These are phyloP conservation scores for Protonibea diacanthus DNA, from an alignment of 2,797 vertebrate genomes.

Conservation along the genomic window DNA sequence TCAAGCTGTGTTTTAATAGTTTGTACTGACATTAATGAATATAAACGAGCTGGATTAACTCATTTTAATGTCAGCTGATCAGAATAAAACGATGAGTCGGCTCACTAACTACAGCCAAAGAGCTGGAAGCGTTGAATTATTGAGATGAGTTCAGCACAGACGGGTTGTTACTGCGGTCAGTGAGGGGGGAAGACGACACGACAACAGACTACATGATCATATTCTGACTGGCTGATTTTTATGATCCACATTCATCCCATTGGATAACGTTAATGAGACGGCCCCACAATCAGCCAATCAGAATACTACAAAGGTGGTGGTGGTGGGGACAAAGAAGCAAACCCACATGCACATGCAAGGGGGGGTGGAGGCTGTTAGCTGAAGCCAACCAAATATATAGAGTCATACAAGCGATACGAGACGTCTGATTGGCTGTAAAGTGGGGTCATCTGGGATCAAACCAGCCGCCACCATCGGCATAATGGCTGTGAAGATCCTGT, in stretches of 20 bases:
- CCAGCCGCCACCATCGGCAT: constrained; percentile 99
- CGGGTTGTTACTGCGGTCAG: constrained; percentile 38
- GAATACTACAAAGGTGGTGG: constrained; percentile 78
- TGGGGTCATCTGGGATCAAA: constrained; percentile 98
- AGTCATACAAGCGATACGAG: constrained; percentile 96
- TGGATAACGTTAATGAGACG: constrained; percentile 52
- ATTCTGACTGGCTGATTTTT: constrained; percentile 86
- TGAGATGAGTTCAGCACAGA: constrained; percentile 1
- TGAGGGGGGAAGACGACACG: constrained; percentile 19
- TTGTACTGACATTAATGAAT: background rate
- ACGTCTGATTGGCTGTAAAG: constrained; percentile 98
- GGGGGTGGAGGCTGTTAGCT: constrained; percentile 71
- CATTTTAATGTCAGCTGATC: too few species aligned
- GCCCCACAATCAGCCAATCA: constrained; percentile 90
- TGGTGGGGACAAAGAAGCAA: constrained; percentile 4
- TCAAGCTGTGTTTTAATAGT: too few species aligned
- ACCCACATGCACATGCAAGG: constrained; percentile 76
- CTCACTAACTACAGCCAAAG: background rate
- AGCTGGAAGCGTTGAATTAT: constrained; percentile 22
- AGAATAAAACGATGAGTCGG: constrained; percentile 5
- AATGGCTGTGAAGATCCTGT: constrained; percentile 99
- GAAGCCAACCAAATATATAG: constrained; percentile 70
- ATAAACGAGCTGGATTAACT: too few species aligned
- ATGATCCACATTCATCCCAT: constrained; percentile 53
- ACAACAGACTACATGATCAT: constrained; percentile 38